Conservation (phyloP, 2,888 invertebrate genomes). For the Archips xylosteana region DNA sequence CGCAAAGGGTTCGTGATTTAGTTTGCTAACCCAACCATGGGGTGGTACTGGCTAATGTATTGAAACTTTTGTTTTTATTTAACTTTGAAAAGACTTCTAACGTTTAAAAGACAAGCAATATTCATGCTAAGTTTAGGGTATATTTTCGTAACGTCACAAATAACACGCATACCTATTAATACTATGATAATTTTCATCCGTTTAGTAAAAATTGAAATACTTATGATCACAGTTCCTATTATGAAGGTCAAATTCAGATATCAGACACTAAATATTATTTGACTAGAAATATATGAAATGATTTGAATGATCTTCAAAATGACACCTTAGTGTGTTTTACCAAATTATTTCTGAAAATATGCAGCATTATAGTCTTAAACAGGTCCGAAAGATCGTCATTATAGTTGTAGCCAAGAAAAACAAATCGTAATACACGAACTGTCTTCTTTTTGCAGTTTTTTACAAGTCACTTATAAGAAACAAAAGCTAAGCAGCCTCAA, state of each 20-base stretch:
- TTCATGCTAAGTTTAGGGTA: background rate
- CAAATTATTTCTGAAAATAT: too few species aligned
- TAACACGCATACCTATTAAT: too few species aligned
- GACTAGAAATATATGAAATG: too few species aligned
- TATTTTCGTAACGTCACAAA: background rate
- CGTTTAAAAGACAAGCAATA: background rate
- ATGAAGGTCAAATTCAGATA: too few species aligned
- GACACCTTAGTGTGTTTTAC: too few species aligned
- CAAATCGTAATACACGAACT: background rate
- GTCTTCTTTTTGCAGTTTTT: background rate
- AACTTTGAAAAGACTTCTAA: background rate
- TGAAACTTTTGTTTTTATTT: background rate
- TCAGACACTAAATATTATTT: too few species aligned
- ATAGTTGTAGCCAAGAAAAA: background rate
- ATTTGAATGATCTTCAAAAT: too few species aligned
- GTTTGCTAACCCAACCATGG: background rate
- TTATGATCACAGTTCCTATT: too few species aligned
- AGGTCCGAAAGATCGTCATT: background rate
- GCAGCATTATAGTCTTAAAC: background rate
- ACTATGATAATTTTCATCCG: too few species aligned
- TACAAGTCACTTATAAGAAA: constrained; percentile 25
- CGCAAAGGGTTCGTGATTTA: constrained; percentile 14
- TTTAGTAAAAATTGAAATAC: too few species aligned
- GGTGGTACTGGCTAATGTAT: constrained; percentile 1
- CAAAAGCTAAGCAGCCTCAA: constrained; percentile 17